Evolutionary conservation across 2,113 vertebrate genomes (phyloP), one percentile per base, ranked within the genome.

Genomic region (Stictonetta naevosa): DNA sequence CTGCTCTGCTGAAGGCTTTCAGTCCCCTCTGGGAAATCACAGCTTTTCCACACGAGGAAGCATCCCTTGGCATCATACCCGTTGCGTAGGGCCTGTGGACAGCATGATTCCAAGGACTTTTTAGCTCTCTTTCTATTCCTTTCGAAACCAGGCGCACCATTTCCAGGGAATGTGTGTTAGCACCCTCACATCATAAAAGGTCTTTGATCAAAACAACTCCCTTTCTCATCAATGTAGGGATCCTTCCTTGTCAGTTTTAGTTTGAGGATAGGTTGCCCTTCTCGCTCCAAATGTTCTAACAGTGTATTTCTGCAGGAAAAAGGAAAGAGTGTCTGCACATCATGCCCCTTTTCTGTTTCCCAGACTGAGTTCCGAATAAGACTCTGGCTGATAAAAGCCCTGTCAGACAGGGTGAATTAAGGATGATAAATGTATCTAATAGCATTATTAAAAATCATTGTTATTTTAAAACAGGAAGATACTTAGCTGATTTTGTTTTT

Each of bases 391-490:
- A 77, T 40, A 75, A 83, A 25, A 82, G n/a, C 40, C 50, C 72
- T 73, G 83, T 80, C 68, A 81, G 68, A 40, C 75, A 79, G 83
- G 22, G 36, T 36, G 60, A 88, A 78, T 94, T 91, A 86, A 91
- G 83, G 64, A 81, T 93, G 94, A 93, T 84, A 59, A 88, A 92
- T 83, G 40, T 72, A 38, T 75, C 48, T 94, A 81, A 94, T 95
- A 89, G 55, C 73, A 20, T 92, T 83, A 82, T 89, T 91, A 78
- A 93, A 56, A 82, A 29, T 52, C 33, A 7, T 23, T 52, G 74
- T 52, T 88, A 46, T 71, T 93, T 92, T 80, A 58, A 58, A 84
- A 19, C 46, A 60, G 86, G 72, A 92, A 52, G 46, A 55, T 2
- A 1, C 36, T 66, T 81, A 86, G 69, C 83, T 72, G 95, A 25